phyloP scores from a whole-genome alignment of 2,888 invertebrate species.

The Drosophila neutralis region DNA sequence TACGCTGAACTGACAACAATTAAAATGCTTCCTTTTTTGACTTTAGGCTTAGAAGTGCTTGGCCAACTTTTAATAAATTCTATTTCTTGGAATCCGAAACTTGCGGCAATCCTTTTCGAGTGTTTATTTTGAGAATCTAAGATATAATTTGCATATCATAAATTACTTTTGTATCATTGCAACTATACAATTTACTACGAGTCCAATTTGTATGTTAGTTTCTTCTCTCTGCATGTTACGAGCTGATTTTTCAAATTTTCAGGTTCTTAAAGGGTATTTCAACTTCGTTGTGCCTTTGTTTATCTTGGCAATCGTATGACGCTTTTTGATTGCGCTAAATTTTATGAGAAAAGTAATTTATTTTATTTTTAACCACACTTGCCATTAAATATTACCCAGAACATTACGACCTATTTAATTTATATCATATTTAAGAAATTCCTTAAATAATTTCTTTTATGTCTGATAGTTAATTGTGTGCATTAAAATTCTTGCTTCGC shows the following conservation, averaged over 20 bases:
- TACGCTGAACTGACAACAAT: background rate
- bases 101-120: background rate
- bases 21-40: background rate
- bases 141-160: background rate
- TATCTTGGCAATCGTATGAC: too few relatives aligned
- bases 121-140: background rate
- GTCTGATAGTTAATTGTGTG: background rate
- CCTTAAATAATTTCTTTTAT: background rate
- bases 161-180: background rate
- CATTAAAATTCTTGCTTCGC: background rate
- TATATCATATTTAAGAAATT: background rate
- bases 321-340: background rate
- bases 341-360: background rate
- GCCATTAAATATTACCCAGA: background rate
- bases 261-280: background rate
- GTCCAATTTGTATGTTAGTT: background rate
- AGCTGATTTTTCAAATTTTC: background rate
- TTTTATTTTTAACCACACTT: background rate
- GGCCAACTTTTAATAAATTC: background rate
- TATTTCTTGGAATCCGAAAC: background rate
- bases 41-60: background rate
- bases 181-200: background rate
- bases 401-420: background rate
- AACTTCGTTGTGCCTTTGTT: background rate
- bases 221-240: background rate